These are phyloP conservation scores for Zosterops lateralis DNA, from an alignment of 2,113 vertebrate species.

Conservation along the genomic window DNA sequence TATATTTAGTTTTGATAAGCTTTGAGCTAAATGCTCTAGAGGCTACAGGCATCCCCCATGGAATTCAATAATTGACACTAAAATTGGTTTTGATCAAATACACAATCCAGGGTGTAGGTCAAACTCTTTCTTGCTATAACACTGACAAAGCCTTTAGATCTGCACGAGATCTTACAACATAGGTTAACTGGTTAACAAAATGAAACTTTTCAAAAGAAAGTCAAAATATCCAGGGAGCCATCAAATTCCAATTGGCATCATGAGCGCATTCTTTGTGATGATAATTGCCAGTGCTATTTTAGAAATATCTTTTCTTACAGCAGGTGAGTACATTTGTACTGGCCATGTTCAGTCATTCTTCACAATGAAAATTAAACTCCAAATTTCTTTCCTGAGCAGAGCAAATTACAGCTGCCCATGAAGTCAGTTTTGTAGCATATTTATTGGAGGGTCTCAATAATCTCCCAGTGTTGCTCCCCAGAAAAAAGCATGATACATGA, in stretches of 20 bases:
- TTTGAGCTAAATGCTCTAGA: not conserved
- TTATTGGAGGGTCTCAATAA: not conserved
- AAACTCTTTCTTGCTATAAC: not conserved
- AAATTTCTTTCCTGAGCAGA: not conserved
- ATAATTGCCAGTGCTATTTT: constrained; percentile 49
- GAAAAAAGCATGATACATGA: not conserved
- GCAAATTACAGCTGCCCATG: not conserved
- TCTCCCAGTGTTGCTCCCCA: not conserved
- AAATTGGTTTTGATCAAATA: not conserved
- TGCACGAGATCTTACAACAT: not conserved
- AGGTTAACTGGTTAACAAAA: not conserved
- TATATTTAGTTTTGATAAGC: not conserved
- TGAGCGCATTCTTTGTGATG: constrained; percentile 35
- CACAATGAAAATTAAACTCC: not conserved
- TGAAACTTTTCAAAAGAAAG: not conserved
- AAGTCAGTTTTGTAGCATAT: not conserved
- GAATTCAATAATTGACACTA: not conserved
- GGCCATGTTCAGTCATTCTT: not conserved
- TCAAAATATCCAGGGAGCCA: not conserved
- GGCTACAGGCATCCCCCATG: not conserved
- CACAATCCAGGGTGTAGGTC: not conserved
- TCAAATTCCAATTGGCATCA: not conserved
- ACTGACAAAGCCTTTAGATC: not conserved
- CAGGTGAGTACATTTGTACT: not conserved
- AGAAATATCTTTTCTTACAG: not conserved